Conservation (phyloP, 2,888 invertebrate genomes). For the Acleris sparsana region DNA sequence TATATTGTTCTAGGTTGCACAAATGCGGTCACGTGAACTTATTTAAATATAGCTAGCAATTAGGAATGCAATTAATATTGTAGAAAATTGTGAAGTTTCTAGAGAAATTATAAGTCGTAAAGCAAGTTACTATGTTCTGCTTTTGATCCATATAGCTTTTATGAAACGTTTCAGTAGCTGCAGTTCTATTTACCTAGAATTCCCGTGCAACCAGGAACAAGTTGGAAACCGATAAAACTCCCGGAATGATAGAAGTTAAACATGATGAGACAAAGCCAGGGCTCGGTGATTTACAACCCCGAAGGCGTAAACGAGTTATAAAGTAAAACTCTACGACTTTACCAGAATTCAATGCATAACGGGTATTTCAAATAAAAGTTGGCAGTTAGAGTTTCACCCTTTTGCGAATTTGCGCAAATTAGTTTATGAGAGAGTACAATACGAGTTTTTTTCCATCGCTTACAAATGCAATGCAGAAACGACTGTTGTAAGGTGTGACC, state of each 20-base stretch:
- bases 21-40: too few species aligned
- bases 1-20: too few species aligned
- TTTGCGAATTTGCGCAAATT: constrained; percentile 83
- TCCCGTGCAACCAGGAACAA: not conserved
- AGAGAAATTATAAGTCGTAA: too few species aligned
- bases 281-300: constrained; percentile 43
- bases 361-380: constrained; percentile 69
- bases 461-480: constrained; percentile 64
- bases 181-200: not conserved
- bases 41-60: too few species aligned
- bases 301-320: constrained; percentile 57
- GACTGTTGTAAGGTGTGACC: not conserved
- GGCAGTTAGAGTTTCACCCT: constrained; percentile 69
- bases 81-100: too few species aligned
- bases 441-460: constrained; percentile 66
- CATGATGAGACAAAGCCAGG: constrained; percentile 17
- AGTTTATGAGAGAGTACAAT: constrained; percentile 76
- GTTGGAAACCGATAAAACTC: not conserved
- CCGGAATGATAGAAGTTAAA: constrained; percentile 15
- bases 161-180: not conserved
- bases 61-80: too few species aligned
- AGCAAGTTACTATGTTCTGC: too few species aligned
- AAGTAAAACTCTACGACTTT: constrained; percentile 58
- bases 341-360: constrained; percentile 61
- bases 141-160: not conserved